Percentiles rank a stretch among this genome's conserved stretches.
phyloP scores from a whole-genome alignment of 2,888 invertebrate species.

The Tortricodes alternella region DNA sequence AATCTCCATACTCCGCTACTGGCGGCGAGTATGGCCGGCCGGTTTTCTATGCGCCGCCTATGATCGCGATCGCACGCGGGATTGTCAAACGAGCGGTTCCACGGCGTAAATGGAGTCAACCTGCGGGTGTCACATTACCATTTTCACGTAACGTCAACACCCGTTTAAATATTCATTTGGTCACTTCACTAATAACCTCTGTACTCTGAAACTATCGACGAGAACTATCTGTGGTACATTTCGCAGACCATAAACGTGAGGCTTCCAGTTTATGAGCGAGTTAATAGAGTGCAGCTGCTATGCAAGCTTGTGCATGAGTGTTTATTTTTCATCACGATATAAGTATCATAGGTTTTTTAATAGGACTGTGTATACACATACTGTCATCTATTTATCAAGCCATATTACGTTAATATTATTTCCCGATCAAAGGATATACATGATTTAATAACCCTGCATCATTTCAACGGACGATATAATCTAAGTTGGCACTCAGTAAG shows the following conservation, averaged over 20 bases:
- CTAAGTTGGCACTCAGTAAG: not conserved
- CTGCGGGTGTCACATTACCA: constrained; percentile 62
- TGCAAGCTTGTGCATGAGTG: constrained; percentile 20
- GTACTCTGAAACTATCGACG: constrained; percentile 32
- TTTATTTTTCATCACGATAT: constrained; percentile 16
- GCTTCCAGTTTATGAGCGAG: constrained; percentile 14
- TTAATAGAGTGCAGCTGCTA: constrained; percentile 14
- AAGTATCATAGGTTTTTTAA: not conserved
- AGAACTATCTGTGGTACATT: constrained; percentile 23
- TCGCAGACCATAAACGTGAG: constrained; percentile 14
- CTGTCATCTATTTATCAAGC: too few species aligned
- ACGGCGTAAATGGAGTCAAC: constrained; percentile 53
- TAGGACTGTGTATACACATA: too few species aligned
- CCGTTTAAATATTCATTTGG: constrained; percentile 58
- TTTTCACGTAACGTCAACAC: constrained; percentile 62
- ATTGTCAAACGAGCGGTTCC: constrained; percentile 56
- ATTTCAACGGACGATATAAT: not conserved
- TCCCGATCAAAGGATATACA: too few species aligned
- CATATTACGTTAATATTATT: too few species aligned
- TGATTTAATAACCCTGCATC: not conserved
- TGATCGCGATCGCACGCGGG: constrained; percentile 49
- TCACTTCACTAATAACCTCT: constrained; percentile 43
- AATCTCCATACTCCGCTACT: constrained; percentile 57
- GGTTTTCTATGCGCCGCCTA: constrained; percentile 50
- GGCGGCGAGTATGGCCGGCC: constrained; percentile 46